Base-by-base conservation (phyloP, 2,888 invertebrate genomes). In the Physocephala rufipes region DNA sequence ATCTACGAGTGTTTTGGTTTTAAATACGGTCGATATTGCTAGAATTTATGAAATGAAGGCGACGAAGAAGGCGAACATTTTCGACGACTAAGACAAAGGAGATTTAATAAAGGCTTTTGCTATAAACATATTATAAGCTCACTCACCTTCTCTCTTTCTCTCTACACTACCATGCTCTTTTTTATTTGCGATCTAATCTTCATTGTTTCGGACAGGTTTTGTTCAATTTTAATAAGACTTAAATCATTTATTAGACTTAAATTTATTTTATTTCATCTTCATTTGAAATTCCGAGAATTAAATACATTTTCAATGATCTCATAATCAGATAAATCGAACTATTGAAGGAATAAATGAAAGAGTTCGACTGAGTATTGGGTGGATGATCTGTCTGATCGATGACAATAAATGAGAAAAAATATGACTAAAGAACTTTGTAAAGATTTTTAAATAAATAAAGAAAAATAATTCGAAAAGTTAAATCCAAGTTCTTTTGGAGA, bases 31-130 rank as follows among this genome's bases (percentile, higher is more conserved):
- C 3, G 16, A n/a, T 61, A 36, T 61, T 61, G 16, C 43, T 61
- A 62, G 62, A 62, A 62, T 62, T 62, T 62, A 43, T 62, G 43
- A n/a, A 19, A 28, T 36, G 15, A 12, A 19, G 53, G n/a, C 9
- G 36, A 9, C 36, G 19, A n/a, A 24, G 53, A 16, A 16, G 36
- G 36, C 26, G 28, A 58, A 28, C 12, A 13, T 16, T 15, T n/a
- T 15, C 12, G 61, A 30, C 7, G 19, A 19, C 1, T 26, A 24
- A 24, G 16, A 24, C 4, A 21, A n/a, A 21, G 9, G n/a, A 19
- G 21, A 53, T 51, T 19, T 19, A 53, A 53, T 53, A 53, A 9
- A 53, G 21, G 19, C 9, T 12, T 21, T 21, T 21, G 16, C n/a
- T 21, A n/a, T n/a, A n/a, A n/a, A n/a, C n/a, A n/a, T n/a, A n/a